phyloP scores from a whole-genome alignment of 2,888 invertebrate genomes.

The Stenchaetothrips biformis region DNA sequence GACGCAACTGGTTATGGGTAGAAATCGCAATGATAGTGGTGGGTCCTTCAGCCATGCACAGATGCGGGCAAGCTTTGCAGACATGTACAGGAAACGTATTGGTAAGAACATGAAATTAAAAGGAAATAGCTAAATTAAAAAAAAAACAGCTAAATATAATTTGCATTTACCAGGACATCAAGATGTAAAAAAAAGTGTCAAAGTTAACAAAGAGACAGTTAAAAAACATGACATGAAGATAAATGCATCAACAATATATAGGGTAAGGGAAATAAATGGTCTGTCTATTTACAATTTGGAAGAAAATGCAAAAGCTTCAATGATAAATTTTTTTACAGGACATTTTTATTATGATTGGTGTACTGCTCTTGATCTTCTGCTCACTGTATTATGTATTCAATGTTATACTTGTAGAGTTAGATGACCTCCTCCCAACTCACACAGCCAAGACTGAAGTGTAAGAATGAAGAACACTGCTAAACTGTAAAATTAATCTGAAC shows the following conservation, averaged over 20 bases:
- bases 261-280: neutral
- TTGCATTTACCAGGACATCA: neutral
- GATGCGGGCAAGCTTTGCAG: neutral
- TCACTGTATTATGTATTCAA: neutral
- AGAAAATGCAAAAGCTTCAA: neutral
- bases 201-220: neutral
- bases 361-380: neutral
- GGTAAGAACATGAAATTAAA: neutral
- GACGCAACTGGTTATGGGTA: neutral
- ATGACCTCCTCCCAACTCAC: neutral
- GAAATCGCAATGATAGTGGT: neutral
- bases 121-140: no score
- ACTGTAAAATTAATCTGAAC: no score
- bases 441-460: neutral
- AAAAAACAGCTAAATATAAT: neutral
- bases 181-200: neutral
- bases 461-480: neutral
- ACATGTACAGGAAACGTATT: neutral
- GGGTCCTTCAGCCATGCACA: neutral
- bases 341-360: neutral
- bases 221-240: constrained; percentile 10
- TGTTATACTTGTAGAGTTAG: neutral
- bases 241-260: neutral
- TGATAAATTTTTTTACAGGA: constrained; percentile 14
- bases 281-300: neutral